phyloP scores from a whole-genome alignment of 2,113 vertebrate species.

The Lagenorhynchus albirostris region DNA sequence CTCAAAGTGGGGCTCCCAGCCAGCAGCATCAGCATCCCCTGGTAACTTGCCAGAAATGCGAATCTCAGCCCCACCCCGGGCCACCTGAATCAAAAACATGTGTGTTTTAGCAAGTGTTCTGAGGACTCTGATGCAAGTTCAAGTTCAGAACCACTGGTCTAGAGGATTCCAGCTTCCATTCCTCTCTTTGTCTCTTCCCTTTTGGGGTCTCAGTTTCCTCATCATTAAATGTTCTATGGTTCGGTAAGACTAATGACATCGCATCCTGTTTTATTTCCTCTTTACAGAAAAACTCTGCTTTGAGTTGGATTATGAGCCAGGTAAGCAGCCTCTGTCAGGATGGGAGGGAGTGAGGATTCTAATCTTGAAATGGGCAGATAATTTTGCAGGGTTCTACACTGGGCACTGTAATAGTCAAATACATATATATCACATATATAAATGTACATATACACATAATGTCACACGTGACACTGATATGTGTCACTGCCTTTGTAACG shows the following conservation, averaged over 20 bases:
- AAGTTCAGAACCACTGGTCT: neutral
- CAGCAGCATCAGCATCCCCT: neutral
- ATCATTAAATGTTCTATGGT: neutral
- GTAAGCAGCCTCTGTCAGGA: constrained; percentile 22
- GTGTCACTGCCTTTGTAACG: neutral
- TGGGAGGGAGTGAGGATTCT: neutral
- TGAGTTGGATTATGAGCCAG: constrained; percentile 73
- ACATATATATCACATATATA: neutral
- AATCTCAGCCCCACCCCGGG: neutral
- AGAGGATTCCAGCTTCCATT: neutral
- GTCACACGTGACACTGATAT: neutral
- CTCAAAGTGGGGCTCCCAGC: neutral
- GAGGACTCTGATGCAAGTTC: too few species aligned
- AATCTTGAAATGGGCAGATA: neutral
- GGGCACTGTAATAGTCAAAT: neutral
- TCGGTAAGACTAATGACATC: neutral
- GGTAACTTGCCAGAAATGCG: neutral
- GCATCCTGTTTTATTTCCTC: neutral
- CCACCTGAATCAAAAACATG: neutral
- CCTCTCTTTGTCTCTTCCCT: neutral
- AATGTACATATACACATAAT: neutral
- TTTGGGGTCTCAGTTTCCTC: neutral
- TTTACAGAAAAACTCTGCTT: constrained; percentile 69
- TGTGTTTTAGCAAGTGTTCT: neutral
- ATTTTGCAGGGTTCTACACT: neutral